Percentiles rank a stretch among this genome's conserved stretches.
Evolutionary conservation across 2,113 vertebrate species (phyloP).

Genomic region (Rhipidura dahli): DNA sequence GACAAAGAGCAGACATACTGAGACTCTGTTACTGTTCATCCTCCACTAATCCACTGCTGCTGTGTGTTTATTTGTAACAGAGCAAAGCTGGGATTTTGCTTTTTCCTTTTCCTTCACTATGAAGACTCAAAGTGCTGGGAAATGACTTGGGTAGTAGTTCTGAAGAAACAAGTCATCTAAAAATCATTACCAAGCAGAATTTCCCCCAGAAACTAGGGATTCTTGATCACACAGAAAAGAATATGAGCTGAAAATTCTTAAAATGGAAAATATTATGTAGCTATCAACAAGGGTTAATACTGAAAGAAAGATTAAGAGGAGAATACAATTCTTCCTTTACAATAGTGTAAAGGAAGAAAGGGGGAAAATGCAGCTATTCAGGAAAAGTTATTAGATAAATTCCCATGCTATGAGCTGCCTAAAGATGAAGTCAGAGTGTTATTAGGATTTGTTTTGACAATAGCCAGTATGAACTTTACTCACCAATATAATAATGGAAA

Average conservation of each 20-base stretch:
- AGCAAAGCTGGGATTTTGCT: neutral
- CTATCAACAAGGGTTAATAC: neutral
- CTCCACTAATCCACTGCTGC: neutral
- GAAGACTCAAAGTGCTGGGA: neutral
- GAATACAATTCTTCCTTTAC: neutral
- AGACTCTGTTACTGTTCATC: neutral
- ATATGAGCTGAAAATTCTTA: neutral
- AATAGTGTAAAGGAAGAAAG: neutral
- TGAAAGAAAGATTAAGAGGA: neutral
- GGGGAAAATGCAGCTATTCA: neutral
- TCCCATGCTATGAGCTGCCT: neutral
- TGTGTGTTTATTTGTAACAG: neutral
- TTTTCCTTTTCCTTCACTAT: neutral
- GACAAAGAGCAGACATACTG: neutral
- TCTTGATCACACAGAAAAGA: neutral
- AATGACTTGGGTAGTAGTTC: neutral
- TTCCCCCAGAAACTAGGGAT: neutral
- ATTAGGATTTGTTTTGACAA: slow-evolving; percentile 22
- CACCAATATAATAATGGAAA: neutral
- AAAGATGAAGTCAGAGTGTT: neutral
- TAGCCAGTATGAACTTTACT: neutral
- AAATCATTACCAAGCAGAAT: neutral
- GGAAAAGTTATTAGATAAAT: neutral
- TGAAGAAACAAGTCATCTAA: neutral
- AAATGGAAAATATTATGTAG: neutral